Percentiles rank a stretch among this genome's conserved stretches.
Conservation (phyloP, 2,888 invertebrate species). For the Syritta pipiens region DNA sequence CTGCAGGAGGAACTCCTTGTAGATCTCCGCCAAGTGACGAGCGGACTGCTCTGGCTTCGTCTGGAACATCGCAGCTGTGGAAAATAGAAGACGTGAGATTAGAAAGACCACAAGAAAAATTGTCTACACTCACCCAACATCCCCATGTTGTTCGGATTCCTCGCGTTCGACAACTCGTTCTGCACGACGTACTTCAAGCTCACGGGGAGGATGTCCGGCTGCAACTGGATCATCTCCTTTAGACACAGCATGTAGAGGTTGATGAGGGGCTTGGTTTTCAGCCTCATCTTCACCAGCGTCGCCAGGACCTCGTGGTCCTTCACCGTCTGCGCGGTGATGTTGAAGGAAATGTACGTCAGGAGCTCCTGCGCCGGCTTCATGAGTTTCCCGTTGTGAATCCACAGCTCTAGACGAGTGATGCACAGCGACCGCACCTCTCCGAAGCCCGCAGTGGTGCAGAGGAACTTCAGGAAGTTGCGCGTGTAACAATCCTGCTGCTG, state of each 20-base stretch:
- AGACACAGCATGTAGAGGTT: constrained; percentile 93
- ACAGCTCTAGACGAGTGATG: constrained; percentile 87
- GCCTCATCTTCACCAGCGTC: constrained; percentile 91
- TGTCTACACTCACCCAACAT: constrained; percentile 82
- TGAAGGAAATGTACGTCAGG: constrained; percentile 93
- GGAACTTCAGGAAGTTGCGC: constrained; percentile 91
- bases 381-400: constrained; percentile 97
- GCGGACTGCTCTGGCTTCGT: constrained; percentile 90
- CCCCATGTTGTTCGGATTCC: constrained; percentile 97
- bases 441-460: constrained; percentile 92
- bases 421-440: constrained; percentile 83
- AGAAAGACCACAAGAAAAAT: not conserved
- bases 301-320: constrained; percentile 89
- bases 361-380: constrained; percentile 95
- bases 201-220: constrained; percentile 90
- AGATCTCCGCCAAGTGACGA: constrained; percentile 90
- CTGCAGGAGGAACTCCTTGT: constrained; percentile 90
- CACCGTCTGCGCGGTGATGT: constrained; percentile 86
- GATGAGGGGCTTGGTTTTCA: constrained; percentile 95
- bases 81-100: constrained; percentile 13
- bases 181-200: constrained; percentile 95
- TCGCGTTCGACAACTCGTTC: constrained; percentile 94
- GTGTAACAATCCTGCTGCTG: constrained; percentile 93
- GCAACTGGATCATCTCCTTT: constrained; percentile 92
- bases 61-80: constrained; percentile 90